Evolutionary conservation across 2,797 vertebrate genomes (phyloP).

Genomic region (Rhinophrynus dorsalis): DNA sequence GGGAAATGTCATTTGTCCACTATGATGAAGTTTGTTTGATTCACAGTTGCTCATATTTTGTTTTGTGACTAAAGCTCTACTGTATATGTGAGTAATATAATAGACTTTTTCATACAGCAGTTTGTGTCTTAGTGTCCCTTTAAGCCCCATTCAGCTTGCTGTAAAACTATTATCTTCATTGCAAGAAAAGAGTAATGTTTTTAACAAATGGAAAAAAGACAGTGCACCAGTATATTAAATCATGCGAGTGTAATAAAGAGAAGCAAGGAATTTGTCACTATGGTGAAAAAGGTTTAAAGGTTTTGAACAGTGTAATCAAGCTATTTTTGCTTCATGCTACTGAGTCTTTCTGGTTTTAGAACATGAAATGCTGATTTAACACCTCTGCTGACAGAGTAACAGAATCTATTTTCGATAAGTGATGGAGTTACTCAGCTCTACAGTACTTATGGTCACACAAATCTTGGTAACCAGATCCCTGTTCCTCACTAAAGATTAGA

Average conservation of each 20-base stretch:
- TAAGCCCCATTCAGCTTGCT: too few species aligned
- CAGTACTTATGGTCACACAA: slow-evolving; percentile 12
- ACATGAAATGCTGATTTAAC: slow-evolving; percentile 43
- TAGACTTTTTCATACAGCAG: too few species aligned
- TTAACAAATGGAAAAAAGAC: slow-evolving; percentile 12
- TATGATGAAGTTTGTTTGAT: too few species aligned
- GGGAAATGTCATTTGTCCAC: too few species aligned
- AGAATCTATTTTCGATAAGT: slow-evolving; percentile 41
- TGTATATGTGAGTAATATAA: too few species aligned
- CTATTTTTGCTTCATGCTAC: slow-evolving; percentile 36
- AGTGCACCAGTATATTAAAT: slow-evolving; percentile 36
- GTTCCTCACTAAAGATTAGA: background rate
- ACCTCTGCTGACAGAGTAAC: slow-evolving; percentile 22
- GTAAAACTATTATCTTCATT: too few species aligned
- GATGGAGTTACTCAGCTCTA: slow-evolving; percentile 2
- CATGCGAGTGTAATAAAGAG: slow-evolving; percentile 24
- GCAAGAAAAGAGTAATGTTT: too few species aligned
- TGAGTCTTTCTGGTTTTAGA: slow-evolving; percentile 30
- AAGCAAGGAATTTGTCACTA: slow-evolving; percentile 45
- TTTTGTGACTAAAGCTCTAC: too few species aligned
- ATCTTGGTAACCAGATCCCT: slow-evolving; percentile 14
- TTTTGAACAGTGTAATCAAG: slow-evolving; percentile 41
- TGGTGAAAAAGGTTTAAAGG: slow-evolving; percentile 35
- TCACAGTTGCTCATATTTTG: too few species aligned
- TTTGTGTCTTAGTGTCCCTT: too few species aligned